Base-by-base conservation (phyloP, 2,797 vertebrate species). In the Gadopsis marmoratus region DNA sequence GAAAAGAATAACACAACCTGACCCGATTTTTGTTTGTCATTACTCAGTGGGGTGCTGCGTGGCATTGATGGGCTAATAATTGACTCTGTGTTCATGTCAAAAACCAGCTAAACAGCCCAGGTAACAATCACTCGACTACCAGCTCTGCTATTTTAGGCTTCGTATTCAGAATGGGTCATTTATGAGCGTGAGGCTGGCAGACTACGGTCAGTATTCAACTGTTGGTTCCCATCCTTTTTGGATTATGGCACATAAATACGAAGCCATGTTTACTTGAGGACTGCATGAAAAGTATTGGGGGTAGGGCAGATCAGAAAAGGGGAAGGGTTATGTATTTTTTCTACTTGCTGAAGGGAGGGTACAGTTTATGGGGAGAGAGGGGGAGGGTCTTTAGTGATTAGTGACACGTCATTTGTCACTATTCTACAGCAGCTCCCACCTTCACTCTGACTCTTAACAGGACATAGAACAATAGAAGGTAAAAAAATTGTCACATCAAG, bases 31-130 rank as follows among this genome's bases (percentile, higher is more conserved):
- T 82, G 64, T 81, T 72, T 70, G 47, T 59, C 33, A 50, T 68
- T 9, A 29, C 37, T 65, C n/a, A n/a, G 58, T 53, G 23, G 26
- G 41, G 43, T 70, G 43, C 33, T 7, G 10, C 12, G 74, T 77
- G 73, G 41, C 71, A 76, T 54, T 70, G 75, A 54, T 54, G 31
- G 31, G 66, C 51, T 77, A 78, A 64, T 76, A 60, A 85, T 77
- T 83, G 76, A 83, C 55, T 39, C 0, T 0, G 13, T 31, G 33
- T 54, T 63, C 14, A 41, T 17, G 19, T 74, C 39, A 64, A 37
- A 47, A 54, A 2, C 26, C 37, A 54, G 16, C 10, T 41, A 39
- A 66, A 51, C 62, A 73, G 54, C 35, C 33, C 0, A 45, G 61
- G 11, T 14, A 37, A 53, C 56, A 66, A 45, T 48, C 17, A 12